A percentile compares a stretch with the other conserved stretches of the same genome.
Evolutionary conservation across 2,888 invertebrate species (phyloP).

Genomic region (Papilio gigon): DNA sequence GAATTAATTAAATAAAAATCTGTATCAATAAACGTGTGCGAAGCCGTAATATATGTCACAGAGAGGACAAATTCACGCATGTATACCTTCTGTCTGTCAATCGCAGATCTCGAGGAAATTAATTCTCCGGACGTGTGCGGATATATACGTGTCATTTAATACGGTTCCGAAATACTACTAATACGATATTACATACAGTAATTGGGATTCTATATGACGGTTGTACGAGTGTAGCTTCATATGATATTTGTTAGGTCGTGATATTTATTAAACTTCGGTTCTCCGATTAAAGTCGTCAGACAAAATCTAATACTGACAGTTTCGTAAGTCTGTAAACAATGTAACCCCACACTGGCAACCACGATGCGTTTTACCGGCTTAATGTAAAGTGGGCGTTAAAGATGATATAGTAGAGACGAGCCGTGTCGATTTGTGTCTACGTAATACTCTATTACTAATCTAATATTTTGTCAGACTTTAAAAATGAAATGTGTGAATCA

Average conservation of each 20-base stretch:
- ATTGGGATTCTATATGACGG: constrained; percentile 10
- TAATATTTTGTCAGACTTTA: neutral
- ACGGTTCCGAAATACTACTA: constrained; percentile 16
- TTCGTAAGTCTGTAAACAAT: too few relatives aligned
- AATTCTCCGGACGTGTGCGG: constrained; percentile 4
- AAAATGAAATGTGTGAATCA: neutral
- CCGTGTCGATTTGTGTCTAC: too few relatives aligned
- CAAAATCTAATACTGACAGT: too few relatives aligned
- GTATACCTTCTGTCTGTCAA: constrained; percentile 16
- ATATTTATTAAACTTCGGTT: too few relatives aligned
- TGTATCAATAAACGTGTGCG: too few relatives aligned
- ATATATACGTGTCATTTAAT: constrained; percentile 22
- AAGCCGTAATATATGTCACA: neutral
- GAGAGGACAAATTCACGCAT: neutral
- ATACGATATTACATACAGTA: constrained; percentile 13
- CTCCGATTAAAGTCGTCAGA: too few relatives aligned
- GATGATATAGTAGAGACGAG: too few relatives aligned
- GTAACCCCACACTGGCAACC: too few relatives aligned
- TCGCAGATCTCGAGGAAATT: constrained; percentile 18
- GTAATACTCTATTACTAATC: neutral
- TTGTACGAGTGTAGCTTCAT: neutral
- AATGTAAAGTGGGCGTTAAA: too few relatives aligned
- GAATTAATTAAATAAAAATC: too few relatives aligned
- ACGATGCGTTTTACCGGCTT: too few relatives aligned
- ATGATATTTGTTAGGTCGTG: too few relatives aligned